These are phyloP conservation scores for Acrocephalus scirpaceus DNA, from an alignment of 2,797 vertebrate genomes.

Conservation along the genomic window DNA sequence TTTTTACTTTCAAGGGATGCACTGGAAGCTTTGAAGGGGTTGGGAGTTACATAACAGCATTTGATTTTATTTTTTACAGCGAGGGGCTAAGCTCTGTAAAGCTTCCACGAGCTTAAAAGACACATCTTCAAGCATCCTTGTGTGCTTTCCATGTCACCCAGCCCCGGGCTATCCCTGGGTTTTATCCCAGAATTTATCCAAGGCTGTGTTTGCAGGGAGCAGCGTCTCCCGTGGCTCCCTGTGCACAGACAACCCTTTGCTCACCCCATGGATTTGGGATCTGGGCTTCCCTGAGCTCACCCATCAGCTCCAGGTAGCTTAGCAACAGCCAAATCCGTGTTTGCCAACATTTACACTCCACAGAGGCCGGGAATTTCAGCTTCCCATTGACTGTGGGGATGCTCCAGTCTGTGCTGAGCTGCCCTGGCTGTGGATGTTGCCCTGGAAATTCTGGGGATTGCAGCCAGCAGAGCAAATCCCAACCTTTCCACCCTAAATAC, in stretches of 20 bases:
- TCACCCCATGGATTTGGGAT: not conserved
- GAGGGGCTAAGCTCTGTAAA: not conserved
- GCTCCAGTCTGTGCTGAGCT: not conserved
- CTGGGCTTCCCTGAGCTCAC: fast-evolving
- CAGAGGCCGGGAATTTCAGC: fast-evolving
- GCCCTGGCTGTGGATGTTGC: fast-evolving
- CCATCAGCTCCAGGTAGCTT: not conserved
- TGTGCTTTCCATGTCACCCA: not conserved
- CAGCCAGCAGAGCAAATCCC: not conserved
- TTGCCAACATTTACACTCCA: not conserved
- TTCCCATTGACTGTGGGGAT: fast-evolving
- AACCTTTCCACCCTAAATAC: not conserved
- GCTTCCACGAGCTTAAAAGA: not conserved
- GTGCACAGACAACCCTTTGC: not conserved
- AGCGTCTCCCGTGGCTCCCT: fast-evolving
- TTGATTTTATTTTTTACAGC: not conserved
- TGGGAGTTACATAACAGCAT: not conserved
- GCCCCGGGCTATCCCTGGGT: not conserved
- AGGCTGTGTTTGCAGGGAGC: not conserved
- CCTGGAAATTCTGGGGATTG: not conserved
- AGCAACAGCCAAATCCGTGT: not conserved
- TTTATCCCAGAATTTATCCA: not conserved
- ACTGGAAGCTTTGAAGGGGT: not conserved
- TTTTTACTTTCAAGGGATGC: not conserved
- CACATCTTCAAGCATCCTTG: not conserved